Base-by-base conservation (phyloP, 2,888 invertebrate species). In the Alitta virens region DNA sequence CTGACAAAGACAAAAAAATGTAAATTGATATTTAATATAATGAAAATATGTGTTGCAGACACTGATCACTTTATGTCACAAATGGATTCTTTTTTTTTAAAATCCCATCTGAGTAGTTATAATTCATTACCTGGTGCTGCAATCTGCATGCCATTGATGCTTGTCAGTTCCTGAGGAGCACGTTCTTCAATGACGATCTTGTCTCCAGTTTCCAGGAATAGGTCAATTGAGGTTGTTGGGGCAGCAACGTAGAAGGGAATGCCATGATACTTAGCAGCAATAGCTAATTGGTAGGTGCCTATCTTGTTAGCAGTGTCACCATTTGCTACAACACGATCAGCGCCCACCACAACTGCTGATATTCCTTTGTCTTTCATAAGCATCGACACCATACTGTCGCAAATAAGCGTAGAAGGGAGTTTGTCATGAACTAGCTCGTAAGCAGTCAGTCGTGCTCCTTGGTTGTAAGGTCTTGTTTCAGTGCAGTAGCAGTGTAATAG, bases 261-360 rank as follows among this genome's bases (percentile, higher is more conserved):
- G 38, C 87, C 86, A 78, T 98, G 96, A 82, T 93, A 85, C 75
- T 91, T 90, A 0, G 97, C 95, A 52, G 91, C 86, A 55, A 98
- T 91, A 0, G 97, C 95, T 77, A 98, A 90, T 85, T 69, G 69
- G 55, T 61, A 70, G 1, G 70, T 70, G n/a, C 70, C 70, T 23
- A 98, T 96, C 87, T 99, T 99, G 82, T 99, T 99, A 0, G 98
- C 98, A 0, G 97, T 97, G 81, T 99, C 98, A 0, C 99, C 99
- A 83, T 99, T 99, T 1, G 90, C 89, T 16, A 92, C 94, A 38
- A 95, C 94, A 79, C 98, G 87, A 81, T 99, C 99, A 54, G 98
- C 98, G 21, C 98, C 99, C 23, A 97, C 95, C n/a, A 98, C 89
- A 7, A 99, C 93, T 0, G 94, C 96, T 40, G 89, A 88, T 63